Evolutionary conservation across 2,797 vertebrate genomes (phyloP), one percentile per base, ranked within the genome.

Genomic region (Rhabdophis nuchalis): DNA sequence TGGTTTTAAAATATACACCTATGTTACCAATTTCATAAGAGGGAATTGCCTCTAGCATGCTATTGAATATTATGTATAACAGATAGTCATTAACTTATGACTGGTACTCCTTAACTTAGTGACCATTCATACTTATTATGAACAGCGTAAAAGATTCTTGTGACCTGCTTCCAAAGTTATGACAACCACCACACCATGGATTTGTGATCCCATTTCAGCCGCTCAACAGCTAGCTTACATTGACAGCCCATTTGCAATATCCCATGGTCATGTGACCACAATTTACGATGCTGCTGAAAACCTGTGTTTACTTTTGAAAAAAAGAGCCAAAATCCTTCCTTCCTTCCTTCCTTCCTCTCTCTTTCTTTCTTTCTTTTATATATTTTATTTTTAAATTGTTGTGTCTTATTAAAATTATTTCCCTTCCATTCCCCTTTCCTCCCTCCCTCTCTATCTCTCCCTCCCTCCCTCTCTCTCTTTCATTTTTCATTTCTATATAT

Each of bases 341-440:
- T 5, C 18, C 54, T 60, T 1, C 1, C 5, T 6, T 13, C 10
- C 9, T 27, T 1, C 1, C 2, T 10, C 27, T 4, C 10, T 29
- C 60, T 4, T 1, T 61, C 29, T 6, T 0, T 68, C 14, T 32
- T 32, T 68, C 14, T 32, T n/a, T 61, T 13, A 14, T 64, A 61
- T 61, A 64, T 64, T 64, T 64, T n/a, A 64, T 64, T 64, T 64
- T 64, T n/a, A n/a, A 64, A 64, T 5, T n/a, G n/a, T 64, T 14
- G 29, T n/a, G 2, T n/a, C 29, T 14, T 64, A n/a, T 14, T 64
- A 13, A 64, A 72, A 72, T 10, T 72, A 2, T 72, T 68, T 68
- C 64, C n/a, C 13, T 20, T 36, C n/a, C n/a, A 1, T 20, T 36
- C n/a, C 29, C n/a, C n/a, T 68, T 16, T 14, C 61, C 9, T 50